These are phyloP conservation scores for Metacarcinus magister DNA, from an alignment of 2,888 invertebrate genomes.

Conservation along the genomic window DNA sequence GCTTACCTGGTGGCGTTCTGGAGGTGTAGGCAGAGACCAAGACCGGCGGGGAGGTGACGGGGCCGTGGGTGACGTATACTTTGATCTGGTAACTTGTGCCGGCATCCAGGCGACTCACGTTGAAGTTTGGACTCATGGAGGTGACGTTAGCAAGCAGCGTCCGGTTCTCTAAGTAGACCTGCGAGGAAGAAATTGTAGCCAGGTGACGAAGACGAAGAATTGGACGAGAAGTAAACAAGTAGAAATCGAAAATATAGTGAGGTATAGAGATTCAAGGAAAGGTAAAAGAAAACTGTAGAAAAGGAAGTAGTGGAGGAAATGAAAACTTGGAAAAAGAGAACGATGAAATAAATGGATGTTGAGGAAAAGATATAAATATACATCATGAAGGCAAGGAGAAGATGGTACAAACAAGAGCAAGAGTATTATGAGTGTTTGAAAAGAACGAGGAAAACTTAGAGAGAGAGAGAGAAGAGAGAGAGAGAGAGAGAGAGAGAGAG, in stretches of 20 bases:
- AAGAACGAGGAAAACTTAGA: neutral
- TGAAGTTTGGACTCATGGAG: slow-evolving; percentile 77
- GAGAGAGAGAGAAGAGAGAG: neutral
- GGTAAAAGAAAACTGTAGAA: neutral
- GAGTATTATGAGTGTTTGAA: neutral
- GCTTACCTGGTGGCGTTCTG: slow-evolving; percentile 5
- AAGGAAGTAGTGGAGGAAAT: neutral
- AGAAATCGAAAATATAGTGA: neutral
- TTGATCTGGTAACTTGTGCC: slow-evolving; percentile 81
- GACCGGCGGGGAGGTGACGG: slow-evolving; percentile 79
- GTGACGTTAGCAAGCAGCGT: slow-evolving; percentile 79
- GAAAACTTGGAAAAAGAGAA: neutral
- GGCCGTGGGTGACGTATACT: slow-evolving; percentile 80
- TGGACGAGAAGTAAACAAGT: neutral
- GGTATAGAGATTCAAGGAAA: neutral
- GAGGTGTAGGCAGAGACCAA: slow-evolving; percentile 80
- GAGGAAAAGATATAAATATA: no score
- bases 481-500: slow-evolving; percentile 26
- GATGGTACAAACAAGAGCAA: neutral
- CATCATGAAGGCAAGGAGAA: neutral
- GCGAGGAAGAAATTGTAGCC: neutral
- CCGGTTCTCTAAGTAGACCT: slow-evolving; percentile 80
- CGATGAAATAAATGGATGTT: neutral
- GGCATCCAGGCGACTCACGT: slow-evolving; percentile 80
- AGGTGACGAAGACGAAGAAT: neutral